Evolutionary conservation across 1,140 invertebrate genomes (phyloP), one percentile per base, ranked within the genome.

Genomic region (Lepidurus arcticus): DNA sequence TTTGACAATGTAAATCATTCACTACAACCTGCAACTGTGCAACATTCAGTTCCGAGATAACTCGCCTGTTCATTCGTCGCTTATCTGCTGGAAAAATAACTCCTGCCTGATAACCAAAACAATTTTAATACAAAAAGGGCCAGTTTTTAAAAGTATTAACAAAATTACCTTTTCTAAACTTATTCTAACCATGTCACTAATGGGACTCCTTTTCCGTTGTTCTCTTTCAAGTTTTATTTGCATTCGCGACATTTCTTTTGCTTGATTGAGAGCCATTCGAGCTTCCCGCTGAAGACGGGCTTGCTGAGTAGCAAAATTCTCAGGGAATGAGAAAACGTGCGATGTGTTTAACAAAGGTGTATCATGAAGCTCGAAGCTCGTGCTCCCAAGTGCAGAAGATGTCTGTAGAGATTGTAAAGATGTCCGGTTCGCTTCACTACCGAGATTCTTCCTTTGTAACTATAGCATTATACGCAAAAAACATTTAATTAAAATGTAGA

Each of bases 1-100:
- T 97, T 86, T 96, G 92, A 73, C 93, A 92, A 85, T 96, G 95
- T 76, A 97, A 86, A 86, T 96, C 94, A 86, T 98, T 97, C 16
- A 96, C 94, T 81, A 98, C 92, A 73, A 97, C 93, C 89, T 97
- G 95, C 76, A 97, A 86, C 83, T 97, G 95, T n/a, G 94, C 92
- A 76, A 97, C 90, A 86, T 96, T 97, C 90, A 98, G 93, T 84
- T 96, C 93, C 44, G 92, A 93, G 75, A 97, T 87, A 81, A 95
- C 89, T 82, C 94, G 92, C 75, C 93, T 87, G 42, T 91, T 94
- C 53, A 97, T 87, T 80, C 93, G 89, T 78, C 92, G 88, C 82
- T 92, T 89, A 78, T 94, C 92, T 81, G 92, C 88, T 26, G 92
- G 91, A 80, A 96, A 90, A 78, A 91, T 91, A 75, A 95, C 90